Evolutionary conservation across 2,113 vertebrate species (phyloP).

Genomic region (Saimiri boliviensis): DNA sequence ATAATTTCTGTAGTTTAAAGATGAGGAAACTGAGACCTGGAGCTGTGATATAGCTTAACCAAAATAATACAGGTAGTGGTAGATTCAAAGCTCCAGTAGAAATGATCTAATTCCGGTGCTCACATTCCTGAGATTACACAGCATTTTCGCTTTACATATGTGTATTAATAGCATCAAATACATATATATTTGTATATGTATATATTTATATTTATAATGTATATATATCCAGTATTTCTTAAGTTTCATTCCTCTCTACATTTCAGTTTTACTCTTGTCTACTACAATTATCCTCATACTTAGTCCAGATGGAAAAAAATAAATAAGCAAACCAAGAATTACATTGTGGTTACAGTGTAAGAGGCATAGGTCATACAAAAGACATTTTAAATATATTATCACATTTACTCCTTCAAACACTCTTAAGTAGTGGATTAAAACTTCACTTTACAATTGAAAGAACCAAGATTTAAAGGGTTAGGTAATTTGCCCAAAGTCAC

Average conservation of each 20-base stretch:
- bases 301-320: neutral
- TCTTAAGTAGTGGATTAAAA: neutral
- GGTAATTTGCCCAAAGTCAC: neutral
- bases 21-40: slow-evolving; percentile 41
- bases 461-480: neutral
- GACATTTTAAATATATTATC: neutral
- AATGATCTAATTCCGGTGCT: neutral
- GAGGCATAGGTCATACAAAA: neutral
- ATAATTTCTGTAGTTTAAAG: slow-evolving; percentile 1
- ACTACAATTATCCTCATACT: neutral
- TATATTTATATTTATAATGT: too few relatives aligned
- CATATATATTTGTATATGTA: too few relatives aligned
- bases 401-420: neutral
- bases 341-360: neutral
- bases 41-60: neutral
- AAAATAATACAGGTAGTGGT: neutral
- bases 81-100: neutral
- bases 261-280: neutral
- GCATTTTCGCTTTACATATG: neutral
- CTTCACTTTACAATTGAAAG: neutral
- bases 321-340: neutral
- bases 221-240: too few relatives aligned
- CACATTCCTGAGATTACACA: neutral
- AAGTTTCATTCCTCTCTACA: neutral
- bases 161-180: neutral